Conservation (phyloP, 2,113 vertebrate species). For the Seriola dumerili region DNA sequence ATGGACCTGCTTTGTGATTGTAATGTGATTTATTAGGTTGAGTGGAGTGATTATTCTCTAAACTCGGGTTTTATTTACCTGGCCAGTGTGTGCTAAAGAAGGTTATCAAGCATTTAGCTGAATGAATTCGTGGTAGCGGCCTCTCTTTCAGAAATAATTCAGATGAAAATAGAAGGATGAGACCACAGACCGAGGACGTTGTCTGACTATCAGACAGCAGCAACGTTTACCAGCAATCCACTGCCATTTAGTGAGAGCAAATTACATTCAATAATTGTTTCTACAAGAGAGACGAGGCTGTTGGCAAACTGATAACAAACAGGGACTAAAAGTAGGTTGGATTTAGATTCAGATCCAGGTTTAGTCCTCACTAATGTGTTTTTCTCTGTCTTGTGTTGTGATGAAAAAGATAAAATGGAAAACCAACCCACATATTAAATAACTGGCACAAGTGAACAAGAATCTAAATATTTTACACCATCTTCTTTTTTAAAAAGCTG, state of each 20-base stretch:
- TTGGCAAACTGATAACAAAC: not conserved
- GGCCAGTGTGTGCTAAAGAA: not conserved
- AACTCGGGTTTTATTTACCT: not conserved
- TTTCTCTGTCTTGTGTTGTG: not conserved
- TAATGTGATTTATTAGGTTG: constrained; percentile 2
- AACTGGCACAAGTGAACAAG: too few relatives aligned
- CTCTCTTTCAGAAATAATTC: constrained; percentile 1
- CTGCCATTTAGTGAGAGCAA: not conserved
- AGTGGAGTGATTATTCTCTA: not conserved
- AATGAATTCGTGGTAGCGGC: not conserved
- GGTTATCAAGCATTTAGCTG: not conserved
- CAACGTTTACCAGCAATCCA: not conserved
- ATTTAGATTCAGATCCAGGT: not conserved
- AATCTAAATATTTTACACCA: too few relatives aligned
- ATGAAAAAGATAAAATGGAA: not conserved
- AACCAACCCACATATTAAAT: too few relatives aligned
- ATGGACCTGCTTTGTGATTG: constrained; percentile 12
- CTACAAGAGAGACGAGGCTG: not conserved
- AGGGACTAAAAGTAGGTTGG: not conserved
- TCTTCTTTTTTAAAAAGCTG: too few relatives aligned
- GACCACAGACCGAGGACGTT: not conserved
- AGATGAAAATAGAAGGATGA: not conserved
- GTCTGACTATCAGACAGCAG: not conserved
- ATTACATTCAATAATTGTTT: constrained; percentile 12
- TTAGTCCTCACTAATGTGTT: not conserved